These are phyloP conservation scores for Caenorhabditis sinica DNA, from an alignment of 2,888 invertebrate species.

Conservation along the genomic window DNA sequence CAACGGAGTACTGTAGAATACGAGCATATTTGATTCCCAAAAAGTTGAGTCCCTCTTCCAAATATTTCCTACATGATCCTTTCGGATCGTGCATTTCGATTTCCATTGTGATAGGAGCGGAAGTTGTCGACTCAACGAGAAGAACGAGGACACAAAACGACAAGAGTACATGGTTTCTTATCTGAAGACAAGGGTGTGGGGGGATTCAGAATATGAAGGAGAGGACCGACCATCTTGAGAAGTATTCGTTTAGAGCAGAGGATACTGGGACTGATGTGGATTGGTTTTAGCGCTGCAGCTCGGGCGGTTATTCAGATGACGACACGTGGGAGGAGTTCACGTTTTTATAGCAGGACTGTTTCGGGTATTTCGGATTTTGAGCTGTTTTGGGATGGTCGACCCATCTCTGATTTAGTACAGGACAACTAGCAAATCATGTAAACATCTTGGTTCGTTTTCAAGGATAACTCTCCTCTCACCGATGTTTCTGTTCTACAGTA, in stretches of 20 bases:
- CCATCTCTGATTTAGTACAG: no score
- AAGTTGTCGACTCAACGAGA: not conserved
- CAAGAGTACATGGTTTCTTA: not conserved
- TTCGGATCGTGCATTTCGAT: not conserved
- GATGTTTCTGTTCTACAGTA: not conserved
- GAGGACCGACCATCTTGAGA: not conserved
- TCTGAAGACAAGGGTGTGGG: not conserved
- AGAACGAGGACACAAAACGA: not conserved
- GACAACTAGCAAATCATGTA: no score
- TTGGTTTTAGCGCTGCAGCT: no score
- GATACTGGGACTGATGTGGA: no score
- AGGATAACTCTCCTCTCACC: no score
- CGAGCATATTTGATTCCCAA: constrained; percentile 24
- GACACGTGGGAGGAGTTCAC: no score
- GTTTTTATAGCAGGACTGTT: no score
- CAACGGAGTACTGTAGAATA: not conserved
- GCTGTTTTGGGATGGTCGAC: no score
- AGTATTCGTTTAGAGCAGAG: not conserved
- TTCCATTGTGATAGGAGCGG: constrained; percentile 5
- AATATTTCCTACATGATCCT: constrained; percentile 1
- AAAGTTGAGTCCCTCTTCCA: not conserved
- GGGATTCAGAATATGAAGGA: no score
- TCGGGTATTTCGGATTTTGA: no score
- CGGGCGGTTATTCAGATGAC: no score
- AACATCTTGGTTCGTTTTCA: no score